Evolutionary conservation across 35 echinoderm and acorn worm species (phyloP), one percentile per base, ranked within the genome.

Genomic region (Apostichopus californicus): DNA sequence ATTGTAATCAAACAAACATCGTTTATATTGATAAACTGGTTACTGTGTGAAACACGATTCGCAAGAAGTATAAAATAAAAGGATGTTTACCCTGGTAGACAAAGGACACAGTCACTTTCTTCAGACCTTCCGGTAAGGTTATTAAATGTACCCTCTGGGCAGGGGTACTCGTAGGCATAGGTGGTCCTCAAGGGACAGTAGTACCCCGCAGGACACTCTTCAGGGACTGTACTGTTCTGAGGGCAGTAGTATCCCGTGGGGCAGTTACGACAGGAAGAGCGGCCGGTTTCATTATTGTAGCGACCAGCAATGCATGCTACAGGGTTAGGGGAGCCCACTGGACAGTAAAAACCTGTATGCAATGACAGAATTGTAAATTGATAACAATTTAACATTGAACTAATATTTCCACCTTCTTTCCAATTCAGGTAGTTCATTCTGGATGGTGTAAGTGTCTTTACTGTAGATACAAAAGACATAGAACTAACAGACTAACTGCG

Each of bases 211-310:
- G 95, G 93, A 56, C 97, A 98, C 46, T 94, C 93, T 2, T 90
- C 79, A 0, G 97, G 97, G 15, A 93, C 91, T 0, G 97, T 98
- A 21, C 95, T 98, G 78, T 98, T 96, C 25, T 93, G 86, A 12
- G 91, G 92, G 60, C 97, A 98, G 55, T 98, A 98, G 87, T 93
- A 98, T 1, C 97, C 97, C 1, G 61, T 89, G 13, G 97, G 97
- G 90, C 97, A 98, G 57, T 75, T 72, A 5, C 88, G 73, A 78
- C 97, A 98, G 14, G 53, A 58, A 20, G 61, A 89, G 10, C 93
- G 95, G 0, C 93, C 95, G 15, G 95, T 98, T 61, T 94, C 92
- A 72, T 98, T 98, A 81, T 96, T 96, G 89, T 96, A 98, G 2
- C 71, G 25, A 0, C 97, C 97, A 13, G 97, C 95, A 11, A 58